Evolutionary conservation across 2,888 invertebrate species (phyloP).

Genomic region (Panorpa germanica): DNA sequence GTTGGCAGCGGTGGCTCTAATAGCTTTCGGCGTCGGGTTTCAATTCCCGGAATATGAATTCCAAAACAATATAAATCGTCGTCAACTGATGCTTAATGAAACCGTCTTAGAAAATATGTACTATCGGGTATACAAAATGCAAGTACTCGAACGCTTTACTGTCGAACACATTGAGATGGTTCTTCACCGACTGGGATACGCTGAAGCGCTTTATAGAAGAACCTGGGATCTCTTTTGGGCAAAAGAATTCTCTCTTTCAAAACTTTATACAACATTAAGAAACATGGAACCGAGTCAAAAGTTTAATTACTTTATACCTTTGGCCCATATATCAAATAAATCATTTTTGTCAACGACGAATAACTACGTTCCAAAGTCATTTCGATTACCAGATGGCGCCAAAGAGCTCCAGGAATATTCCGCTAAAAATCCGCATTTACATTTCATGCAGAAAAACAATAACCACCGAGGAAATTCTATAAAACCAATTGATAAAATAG

Average conservation of each 20-base stretch:
- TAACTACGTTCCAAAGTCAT: slow-evolving; percentile 71
- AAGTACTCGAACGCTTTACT: too few relatives aligned
- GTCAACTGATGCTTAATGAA: too few relatives aligned
- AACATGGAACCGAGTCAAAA: slow-evolving; percentile 50
- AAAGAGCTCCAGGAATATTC: slow-evolving; percentile 49
- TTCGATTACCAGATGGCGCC: slow-evolving; percentile 63
- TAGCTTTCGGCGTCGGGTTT: too few relatives aligned
- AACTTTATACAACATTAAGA: slow-evolving; percentile 24
- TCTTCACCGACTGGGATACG: slow-evolving; percentile 56
- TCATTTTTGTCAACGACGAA: slow-evolving; percentile 66
- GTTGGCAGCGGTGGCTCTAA: too few relatives aligned
- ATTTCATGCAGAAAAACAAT: slow-evolving; percentile 81
- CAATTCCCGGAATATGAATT: too few relatives aligned
- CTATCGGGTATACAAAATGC: too few relatives aligned
- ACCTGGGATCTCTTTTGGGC: slow-evolving; percentile 88
- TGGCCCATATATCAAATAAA: slow-evolving; percentile 85
- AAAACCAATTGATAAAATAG: slow-evolving; percentile 44
- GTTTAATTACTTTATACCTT: slow-evolving; percentile 90
- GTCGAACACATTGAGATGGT: slow-evolving; percentile 68
- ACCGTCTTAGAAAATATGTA: too few relatives aligned
- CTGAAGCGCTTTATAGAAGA: slow-evolving; percentile 29
- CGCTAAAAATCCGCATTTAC: slow-evolving; percentile 40
- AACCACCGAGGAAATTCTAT: slow-evolving; percentile 77
- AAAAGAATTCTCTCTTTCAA: slow-evolving; percentile 73
- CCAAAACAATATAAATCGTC: too few relatives aligned